These are phyloP conservation scores for Brachyptera risi DNA, from an alignment of 2,888 invertebrate genomes.

Conservation along the genomic window DNA sequence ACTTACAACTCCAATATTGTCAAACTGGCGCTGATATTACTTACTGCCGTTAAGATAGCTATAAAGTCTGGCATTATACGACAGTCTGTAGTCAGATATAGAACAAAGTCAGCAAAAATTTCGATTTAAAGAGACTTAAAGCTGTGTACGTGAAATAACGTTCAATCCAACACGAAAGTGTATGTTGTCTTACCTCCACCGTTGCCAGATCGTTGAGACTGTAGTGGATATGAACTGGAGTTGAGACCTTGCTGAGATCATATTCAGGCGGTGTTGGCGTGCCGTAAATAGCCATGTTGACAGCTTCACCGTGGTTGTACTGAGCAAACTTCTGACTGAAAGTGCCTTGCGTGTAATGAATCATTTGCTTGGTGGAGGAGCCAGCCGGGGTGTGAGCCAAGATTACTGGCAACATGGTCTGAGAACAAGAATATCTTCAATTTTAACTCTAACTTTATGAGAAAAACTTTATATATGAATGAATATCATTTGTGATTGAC, in stretches of 20 bases:
- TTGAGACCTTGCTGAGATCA: constrained; percentile 34
- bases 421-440: neutral
- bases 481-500: too few species aligned
- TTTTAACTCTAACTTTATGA: too few species aligned
- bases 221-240: constrained; percentile 46
- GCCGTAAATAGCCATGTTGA: constrained; percentile 25
- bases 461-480: too few species aligned
- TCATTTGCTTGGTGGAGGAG: constrained; percentile 64
- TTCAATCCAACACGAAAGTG: too few species aligned
- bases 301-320: constrained; percentile 25
- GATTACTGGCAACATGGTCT: constrained; percentile 63
- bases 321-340: constrained; percentile 23
- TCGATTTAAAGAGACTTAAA: too few species aligned
- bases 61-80: too few species aligned
- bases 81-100: too few species aligned
- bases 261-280: constrained; percentile 25
- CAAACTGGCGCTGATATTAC: too few species aligned
- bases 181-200: constrained; percentile 36
- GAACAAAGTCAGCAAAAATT: too few species aligned
- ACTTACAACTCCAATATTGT: too few species aligned
- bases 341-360: constrained; percentile 62
- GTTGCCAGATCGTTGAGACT: constrained; percentile 48
- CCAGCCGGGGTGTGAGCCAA: constrained; percentile 69
- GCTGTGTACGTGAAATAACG: too few species aligned
- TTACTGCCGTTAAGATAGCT: too few species aligned